These are phyloP conservation scores for Spilarctia lutea DNA, from an alignment of 2,888 invertebrate species.

Conservation along the genomic window DNA sequence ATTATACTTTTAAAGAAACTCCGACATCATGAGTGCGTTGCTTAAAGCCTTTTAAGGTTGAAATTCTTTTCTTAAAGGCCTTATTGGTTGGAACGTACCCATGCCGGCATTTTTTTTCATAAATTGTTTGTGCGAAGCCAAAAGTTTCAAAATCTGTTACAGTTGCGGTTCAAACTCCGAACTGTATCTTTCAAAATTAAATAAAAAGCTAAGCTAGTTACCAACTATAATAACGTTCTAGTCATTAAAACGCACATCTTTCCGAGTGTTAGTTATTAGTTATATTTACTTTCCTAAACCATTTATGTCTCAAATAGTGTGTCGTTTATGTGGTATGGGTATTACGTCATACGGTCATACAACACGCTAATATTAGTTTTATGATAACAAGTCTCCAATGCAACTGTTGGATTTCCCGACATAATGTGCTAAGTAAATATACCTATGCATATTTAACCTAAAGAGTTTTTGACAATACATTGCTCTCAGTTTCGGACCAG, in stretches of 20 bases:
- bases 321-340: background rate
- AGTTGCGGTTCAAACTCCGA: background rate
- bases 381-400: background rate
- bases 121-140: too few species aligned
- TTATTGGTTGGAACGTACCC: too few species aligned
- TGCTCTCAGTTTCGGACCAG: too few species aligned
- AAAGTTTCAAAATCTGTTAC: background rate
- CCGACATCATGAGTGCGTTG: too few species aligned
- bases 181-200: background rate
- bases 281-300: background rate
- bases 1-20: too few species aligned
- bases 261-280: background rate
- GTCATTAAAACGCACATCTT: background rate
- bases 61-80: too few species aligned
- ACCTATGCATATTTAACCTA: background rate
- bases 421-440: background rate
- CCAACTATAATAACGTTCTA: background rate
- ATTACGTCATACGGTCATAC: background rate
- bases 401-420: background rate
- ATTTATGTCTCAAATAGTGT: background rate
- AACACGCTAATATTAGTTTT: background rate
- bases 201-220: too few species aligned
- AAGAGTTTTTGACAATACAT: too few species aligned
- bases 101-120: too few species aligned
- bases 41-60: too few species aligned